Evolutionary conservation across 2,797 vertebrate genomes (phyloP).

Genomic region (Crocodylus rhombifer): DNA sequence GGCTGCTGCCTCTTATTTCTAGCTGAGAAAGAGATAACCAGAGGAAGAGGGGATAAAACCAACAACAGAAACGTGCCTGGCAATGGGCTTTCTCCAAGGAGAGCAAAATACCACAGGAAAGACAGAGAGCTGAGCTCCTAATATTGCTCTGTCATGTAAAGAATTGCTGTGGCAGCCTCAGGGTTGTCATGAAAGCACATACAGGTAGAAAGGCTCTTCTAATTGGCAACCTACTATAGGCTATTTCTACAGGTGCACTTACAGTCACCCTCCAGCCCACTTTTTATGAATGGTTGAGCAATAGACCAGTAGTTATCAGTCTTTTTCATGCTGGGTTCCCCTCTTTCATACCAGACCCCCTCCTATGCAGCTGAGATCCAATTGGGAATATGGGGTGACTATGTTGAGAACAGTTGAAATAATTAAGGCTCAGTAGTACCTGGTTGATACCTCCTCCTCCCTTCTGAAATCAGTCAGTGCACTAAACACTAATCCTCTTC

Average conservation of each 20-base stretch:
- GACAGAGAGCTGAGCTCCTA: background rate
- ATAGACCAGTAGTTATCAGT: background rate
- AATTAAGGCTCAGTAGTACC: too few species aligned
- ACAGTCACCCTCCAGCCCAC: too few species aligned
- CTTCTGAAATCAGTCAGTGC: too few species aligned
- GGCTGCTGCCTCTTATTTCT: background rate
- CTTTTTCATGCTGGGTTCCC: background rate
- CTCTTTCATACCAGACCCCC: too few species aligned
- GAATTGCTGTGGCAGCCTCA: background rate
- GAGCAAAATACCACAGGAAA: background rate
- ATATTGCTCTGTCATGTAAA: background rate
- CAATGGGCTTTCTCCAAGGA: background rate
- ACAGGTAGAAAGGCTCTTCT: background rate
- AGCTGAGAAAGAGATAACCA: background rate
- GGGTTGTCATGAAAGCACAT: background rate
- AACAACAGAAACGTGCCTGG: background rate
- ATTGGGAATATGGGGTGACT: too few species aligned
- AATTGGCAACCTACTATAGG: background rate
- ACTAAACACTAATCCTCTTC: background rate
- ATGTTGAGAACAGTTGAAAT: too few species aligned
- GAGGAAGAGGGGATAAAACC: background rate
- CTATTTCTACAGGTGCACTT: background rate
- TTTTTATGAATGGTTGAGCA: background rate
- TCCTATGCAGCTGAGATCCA: too few species aligned
- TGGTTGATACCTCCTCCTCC: too few species aligned